Base-by-base conservation (phyloP, 1,140 invertebrate species). In the Drosophila gunungcola region DNA sequence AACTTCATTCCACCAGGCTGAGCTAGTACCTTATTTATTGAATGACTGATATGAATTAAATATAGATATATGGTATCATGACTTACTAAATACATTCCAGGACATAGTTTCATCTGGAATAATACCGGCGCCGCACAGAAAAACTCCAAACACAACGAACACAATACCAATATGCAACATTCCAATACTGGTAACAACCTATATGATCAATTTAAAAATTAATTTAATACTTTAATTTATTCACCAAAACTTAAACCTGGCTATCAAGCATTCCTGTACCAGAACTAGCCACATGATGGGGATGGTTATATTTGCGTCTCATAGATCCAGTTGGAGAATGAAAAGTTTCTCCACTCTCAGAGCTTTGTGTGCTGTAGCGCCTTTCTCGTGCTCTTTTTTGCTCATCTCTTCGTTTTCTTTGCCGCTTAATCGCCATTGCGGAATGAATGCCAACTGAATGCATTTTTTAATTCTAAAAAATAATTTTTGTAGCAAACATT, bases 91-190 rank as follows among this genome's bases (percentile, higher is more conserved):
- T 29, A 93, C 94, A 78, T 95, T 94, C 95, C 95, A 96, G 13
- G 94, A 94, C 16, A 95, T 94, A 36, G 96, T 92, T 84, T 97
- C 96, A 58, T 96, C 96, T 0, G 97, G 97, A 12, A 98, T 93
- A 43, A 97, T 93, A 3, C 96, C 96, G 48, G 96, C 96, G 2
- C 95, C 95, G 55, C 97, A 93, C 13, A 98, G 94, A 86, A 98
- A 97, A 11, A 96, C 88, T 3, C 97, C 97, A 41, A 98, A 94
- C 0, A 97, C 95, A 16, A 97, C 93, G 89, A 98, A 98, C 4
- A 97, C 96, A 25, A 97, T 96, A 3, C 97, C 97, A 61, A 98
- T 96, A 91, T 98, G 97, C 52, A 97, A 94, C 96, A 97, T 97
- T 62, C 97, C 97, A 25, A 98, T 95, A 34, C 96, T 96, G 32